Conservation (phyloP, 2,113 vertebrate genomes). For the Elanus axillaris region DNA sequence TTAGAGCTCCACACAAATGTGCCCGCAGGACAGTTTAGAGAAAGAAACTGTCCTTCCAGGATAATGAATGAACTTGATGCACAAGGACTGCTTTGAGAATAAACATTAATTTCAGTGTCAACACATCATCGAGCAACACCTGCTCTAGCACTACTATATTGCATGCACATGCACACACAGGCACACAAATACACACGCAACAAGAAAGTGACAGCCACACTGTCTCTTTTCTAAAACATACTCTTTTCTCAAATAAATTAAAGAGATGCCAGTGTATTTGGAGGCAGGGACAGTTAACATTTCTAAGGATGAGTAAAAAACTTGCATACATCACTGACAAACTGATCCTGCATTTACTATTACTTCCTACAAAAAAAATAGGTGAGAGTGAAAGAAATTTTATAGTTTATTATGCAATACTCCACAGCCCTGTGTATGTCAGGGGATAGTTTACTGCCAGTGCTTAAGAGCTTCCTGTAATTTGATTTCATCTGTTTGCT, state of each 20-base stretch:
- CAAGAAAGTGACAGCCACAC: background rate
- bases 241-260: background rate
- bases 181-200: background rate
- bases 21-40: background rate
- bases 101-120: slow-evolving; percentile 28
- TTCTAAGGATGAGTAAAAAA: background rate
- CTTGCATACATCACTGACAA: background rate
- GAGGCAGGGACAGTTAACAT: background rate
- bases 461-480: background rate
- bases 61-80: slow-evolving; percentile 4
- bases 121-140: background rate
- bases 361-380: background rate
- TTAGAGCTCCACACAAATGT: background rate
- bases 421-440: background rate
- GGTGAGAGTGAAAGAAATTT: background rate
- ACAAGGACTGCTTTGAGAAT: slow-evolving; percentile 28
- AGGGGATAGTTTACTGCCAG: background rate
- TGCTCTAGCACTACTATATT: background rate
- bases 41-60: background rate
- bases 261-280: background rate
- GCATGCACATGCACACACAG: fast-evolving
- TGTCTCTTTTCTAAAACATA: background rate
- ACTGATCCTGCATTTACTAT: background rate
- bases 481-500: background rate
- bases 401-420: background rate